These are phyloP conservation scores for Norana najaformis DNA, from an alignment of 2,888 invertebrate genomes.

Conservation along the genomic window DNA sequence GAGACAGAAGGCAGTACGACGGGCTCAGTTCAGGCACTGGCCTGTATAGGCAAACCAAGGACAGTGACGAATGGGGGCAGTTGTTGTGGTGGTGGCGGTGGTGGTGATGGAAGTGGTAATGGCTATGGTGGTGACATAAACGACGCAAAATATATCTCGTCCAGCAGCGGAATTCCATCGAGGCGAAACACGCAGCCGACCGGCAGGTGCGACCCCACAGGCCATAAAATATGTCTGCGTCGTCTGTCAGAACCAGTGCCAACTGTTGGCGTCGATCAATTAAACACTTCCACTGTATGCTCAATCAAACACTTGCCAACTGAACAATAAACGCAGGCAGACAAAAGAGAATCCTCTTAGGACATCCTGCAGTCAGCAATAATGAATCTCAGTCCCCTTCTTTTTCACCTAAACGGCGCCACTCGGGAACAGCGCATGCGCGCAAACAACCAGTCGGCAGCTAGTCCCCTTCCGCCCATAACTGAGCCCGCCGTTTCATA, in stretches of 20 bases:
- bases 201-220: not conserved
- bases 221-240: not conserved
- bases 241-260: not conserved
- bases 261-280: not conserved
- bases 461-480: not conserved
- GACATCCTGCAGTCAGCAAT: not conserved
- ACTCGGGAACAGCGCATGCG: not conserved
- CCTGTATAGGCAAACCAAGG: not conserved
- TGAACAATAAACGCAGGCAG: not conserved
- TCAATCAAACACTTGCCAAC: no score
- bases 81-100: not conserved
- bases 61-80: not conserved
- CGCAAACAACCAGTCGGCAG: not conserved
- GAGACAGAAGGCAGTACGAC: not conserved
- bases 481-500: not conserved
- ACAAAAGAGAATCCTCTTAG: not conserved
- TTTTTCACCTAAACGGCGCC: not conserved
- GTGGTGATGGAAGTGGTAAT: not conserved
- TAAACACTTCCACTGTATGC: no score
- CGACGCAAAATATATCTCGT: not conserved
- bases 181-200: not conserved
- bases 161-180: not conserved
- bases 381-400: not conserved
- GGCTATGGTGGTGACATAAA: not conserved
- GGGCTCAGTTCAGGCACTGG: not conserved